phyloP scores from a whole-genome alignment of 2,797 vertebrate genomes.

The Thaleichthys pacificus region DNA sequence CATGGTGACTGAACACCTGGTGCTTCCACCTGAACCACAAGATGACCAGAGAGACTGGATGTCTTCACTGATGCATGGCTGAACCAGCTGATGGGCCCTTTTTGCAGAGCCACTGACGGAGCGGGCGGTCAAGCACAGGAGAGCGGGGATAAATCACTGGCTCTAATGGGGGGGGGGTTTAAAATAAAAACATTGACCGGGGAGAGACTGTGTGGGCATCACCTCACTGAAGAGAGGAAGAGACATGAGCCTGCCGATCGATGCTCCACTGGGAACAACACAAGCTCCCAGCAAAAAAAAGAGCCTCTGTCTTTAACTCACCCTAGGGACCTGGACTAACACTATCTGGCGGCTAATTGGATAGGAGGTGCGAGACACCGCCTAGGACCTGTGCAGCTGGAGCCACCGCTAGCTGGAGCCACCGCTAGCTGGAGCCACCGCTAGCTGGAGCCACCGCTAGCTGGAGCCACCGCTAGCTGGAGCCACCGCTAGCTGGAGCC shows the following conservation, averaged over 20 bases:
- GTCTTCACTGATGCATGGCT: background rate
- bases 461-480: background rate
- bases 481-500: background rate
- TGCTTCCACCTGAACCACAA: background rate
- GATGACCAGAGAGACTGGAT: background rate
- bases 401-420: background rate
- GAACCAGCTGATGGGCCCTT: conserved; percentile 30
- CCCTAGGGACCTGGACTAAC: too few relatives aligned
- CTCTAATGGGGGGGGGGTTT: conserved; percentile 5
- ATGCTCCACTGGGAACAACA: too few relatives aligned
- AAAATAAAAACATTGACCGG: background rate
- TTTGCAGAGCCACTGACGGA: conserved; percentile 24
- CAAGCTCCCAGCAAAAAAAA: too few relatives aligned
- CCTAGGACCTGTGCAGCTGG: too few relatives aligned
- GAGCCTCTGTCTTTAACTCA: too few relatives aligned
- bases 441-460: background rate
- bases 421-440: background rate
- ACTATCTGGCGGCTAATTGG: too few relatives aligned
- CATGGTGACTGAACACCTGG: background rate
- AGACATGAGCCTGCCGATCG: too few relatives aligned
- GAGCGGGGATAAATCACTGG: conserved; percentile 16
- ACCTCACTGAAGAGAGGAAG: too few relatives aligned
- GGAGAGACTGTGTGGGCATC: too few relatives aligned
- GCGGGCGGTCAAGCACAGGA: conserved; percentile 9
- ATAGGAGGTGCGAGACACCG: too few relatives aligned